phyloP scores from a whole-genome alignment of 2,113 vertebrate species.

The Limanda limanda region DNA sequence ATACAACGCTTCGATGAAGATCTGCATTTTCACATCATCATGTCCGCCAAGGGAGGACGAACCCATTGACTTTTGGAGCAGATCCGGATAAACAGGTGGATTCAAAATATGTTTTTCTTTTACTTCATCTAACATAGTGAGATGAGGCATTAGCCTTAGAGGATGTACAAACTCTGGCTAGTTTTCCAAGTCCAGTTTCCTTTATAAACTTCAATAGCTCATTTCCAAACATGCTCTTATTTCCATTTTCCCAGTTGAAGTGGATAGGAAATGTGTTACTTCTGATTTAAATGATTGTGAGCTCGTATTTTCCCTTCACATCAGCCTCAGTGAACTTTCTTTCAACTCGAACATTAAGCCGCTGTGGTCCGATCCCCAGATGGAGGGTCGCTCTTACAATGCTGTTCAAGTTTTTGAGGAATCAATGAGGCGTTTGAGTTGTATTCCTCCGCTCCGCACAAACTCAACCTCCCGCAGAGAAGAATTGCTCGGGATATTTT shows the following conservation, averaged over 20 bases:
- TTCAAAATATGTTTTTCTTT: too few species aligned
- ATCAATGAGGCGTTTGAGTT: slow-evolving; percentile 42
- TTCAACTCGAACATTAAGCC: neutral
- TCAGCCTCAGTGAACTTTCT: neutral
- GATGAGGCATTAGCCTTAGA: too few species aligned
- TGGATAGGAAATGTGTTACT: too few species aligned
- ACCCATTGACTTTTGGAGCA: too few species aligned
- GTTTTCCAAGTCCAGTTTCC: too few species aligned
- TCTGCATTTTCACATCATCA: neutral
- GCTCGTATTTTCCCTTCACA: neutral
- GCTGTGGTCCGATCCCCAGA: slow-evolving; percentile 24
- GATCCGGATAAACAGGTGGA: too few species aligned
- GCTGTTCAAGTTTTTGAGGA: slow-evolving; percentile 19
- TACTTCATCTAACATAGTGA: too few species aligned
- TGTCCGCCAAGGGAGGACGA: too few species aligned
- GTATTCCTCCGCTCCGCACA: slow-evolving; percentile 6
- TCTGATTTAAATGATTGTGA: neutral
- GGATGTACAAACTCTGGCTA: too few species aligned
- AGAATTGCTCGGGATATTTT: slow-evolving; percentile 28
- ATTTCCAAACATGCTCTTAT: too few species aligned
- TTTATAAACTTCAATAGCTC: too few species aligned
- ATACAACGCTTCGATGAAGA: neutral
- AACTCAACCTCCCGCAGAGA: slow-evolving; percentile 26
- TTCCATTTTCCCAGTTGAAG: too few species aligned
- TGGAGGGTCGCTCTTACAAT: slow-evolving; percentile 21